Percentiles rank a stretch among this genome's conserved stretches.
phyloP scores from a whole-genome alignment of 2,113 vertebrate species.

The Podilymbus podiceps region DNA sequence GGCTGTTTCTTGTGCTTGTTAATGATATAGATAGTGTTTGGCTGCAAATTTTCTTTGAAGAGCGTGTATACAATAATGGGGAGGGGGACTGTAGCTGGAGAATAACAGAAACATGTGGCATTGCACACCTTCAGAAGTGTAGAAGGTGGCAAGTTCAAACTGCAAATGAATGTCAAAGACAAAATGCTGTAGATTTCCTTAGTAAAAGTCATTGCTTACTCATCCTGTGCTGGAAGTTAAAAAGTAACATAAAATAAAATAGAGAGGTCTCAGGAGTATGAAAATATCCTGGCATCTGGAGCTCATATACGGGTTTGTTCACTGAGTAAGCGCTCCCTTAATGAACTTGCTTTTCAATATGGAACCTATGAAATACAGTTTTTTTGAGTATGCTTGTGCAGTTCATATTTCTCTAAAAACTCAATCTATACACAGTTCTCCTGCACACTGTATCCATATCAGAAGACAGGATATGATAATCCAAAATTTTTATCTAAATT shows the following conservation, averaged over 20 bases:
- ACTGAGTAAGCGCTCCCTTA: not conserved
- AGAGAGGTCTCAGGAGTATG: not conserved
- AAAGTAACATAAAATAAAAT: not conserved
- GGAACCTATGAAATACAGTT: not conserved
- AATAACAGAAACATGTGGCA: not conserved
- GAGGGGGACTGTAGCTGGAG: not conserved
- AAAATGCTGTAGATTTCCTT: not conserved
- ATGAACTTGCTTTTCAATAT: not conserved
- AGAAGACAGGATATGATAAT: not conserved
- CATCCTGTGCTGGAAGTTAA: not conserved
- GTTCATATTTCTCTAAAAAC: not conserved
- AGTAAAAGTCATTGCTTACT: not conserved
- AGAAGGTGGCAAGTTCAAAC: conserved; percentile 9
- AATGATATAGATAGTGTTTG: not conserved
- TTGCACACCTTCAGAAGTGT: not conserved
- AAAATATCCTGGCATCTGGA: not conserved
- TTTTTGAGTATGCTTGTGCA: not conserved
- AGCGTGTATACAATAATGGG: not conserved
- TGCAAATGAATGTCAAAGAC: not conserved
- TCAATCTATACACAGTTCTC: not conserved
- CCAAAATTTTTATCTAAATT: not conserved
- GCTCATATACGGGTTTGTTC: not conserved
- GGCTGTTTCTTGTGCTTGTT: not conserved
- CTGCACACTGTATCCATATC: not conserved
- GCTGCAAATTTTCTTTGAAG: not conserved